Evolutionary conservation across 2,888 invertebrate genomes (phyloP), one percentile per base, ranked within the genome.

Genomic region (Caenorhabditis sp.): DNA sequence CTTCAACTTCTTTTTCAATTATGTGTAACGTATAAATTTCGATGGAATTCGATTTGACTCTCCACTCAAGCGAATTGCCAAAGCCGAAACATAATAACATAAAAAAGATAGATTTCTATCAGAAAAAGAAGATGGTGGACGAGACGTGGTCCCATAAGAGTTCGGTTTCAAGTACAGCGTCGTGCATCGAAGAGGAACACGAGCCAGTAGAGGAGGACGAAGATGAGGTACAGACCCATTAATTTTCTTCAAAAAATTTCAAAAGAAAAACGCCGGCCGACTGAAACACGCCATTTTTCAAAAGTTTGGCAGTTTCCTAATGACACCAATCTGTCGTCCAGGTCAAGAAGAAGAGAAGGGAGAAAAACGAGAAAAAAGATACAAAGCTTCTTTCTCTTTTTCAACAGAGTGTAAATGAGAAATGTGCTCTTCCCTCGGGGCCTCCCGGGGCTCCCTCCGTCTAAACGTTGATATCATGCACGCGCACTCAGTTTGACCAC

Each of bases 361-460:
- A 26, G 47, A 44, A 55, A 68, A 68, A 26, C 22, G 61, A 40
- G 40, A 18, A 40, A 32, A 47, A 60, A 60, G 40, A 60, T 56
- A 28, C 56, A 37, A 50, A 62, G 58, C 62, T 26, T 28, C 22
- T 69, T 77, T 68, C 62, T 78, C 77, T 70, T 69, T 70, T 78
- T 78, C 78, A 78, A 78, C 78, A 79, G 65, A 79, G 79, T 79
- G 79, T 79, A 79, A 79, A 79, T 79, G 79, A 79, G 79, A 79
- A 79, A 79, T 79, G 79, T 79, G 79, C 67, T 53, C 40, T 62
- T 61, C 53, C 62, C 55, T 64, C 72, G 37, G 40, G 32, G 40
- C 24, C 68, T 62, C 56, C 56, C 55, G 67, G 72, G 72, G 56
- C 32, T 26, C 65, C 53, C 53, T 32, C 67, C 60, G 76, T 76